Evolutionary conservation across 2,888 invertebrate genomes (phyloP).

Genomic region (Drosophila mimica): DNA sequence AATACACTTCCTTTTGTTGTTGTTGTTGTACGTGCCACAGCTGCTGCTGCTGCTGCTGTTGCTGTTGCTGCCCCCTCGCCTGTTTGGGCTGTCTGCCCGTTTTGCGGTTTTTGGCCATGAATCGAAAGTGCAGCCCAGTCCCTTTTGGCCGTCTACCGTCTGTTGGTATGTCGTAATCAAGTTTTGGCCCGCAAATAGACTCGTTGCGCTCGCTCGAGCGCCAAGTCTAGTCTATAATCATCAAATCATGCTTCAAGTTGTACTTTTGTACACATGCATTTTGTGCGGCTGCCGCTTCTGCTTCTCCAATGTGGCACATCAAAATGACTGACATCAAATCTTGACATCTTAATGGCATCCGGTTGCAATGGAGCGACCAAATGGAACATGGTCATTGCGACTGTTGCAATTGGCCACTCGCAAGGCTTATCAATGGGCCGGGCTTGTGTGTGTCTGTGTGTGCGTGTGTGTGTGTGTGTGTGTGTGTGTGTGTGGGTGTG

Average conservation of each 20-base stretch:
- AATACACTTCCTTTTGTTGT: constrained; percentile 1
- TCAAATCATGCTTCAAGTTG: constrained; percentile 66
- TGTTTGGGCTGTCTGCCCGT: constrained; percentile 2
- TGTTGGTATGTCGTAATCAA: constrained; percentile 61
- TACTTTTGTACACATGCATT: constrained; percentile 37
- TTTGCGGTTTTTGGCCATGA: constrained; percentile 66
- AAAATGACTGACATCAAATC: constrained; percentile 71
- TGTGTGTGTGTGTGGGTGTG: background rate
- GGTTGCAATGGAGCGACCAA: constrained; percentile 36
- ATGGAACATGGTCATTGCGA: background rate
- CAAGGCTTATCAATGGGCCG: constrained; percentile 8
- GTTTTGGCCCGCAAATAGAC: constrained; percentile 77
- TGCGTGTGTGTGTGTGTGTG: background rate
- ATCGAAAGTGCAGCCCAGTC: constrained; percentile 63
- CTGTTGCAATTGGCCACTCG: constrained; percentile 5
- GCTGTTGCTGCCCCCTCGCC: constrained; percentile 8
- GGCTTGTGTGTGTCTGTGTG: background rate
- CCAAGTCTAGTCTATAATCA: constrained; percentile 80
- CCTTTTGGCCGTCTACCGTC: constrained; percentile 4
- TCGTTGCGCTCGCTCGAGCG: constrained; percentile 73
- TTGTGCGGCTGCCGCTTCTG: background rate
- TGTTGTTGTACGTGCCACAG: constrained; percentile 54
- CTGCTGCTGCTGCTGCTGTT: constrained; percentile 27
- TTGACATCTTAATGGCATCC: constrained; percentile 69
- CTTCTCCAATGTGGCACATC: constrained; percentile 50